These are phyloP conservation scores for Malacoctenus gilli DNA, from an alignment of 2,797 vertebrate genomes.

Conservation along the genomic window DNA sequence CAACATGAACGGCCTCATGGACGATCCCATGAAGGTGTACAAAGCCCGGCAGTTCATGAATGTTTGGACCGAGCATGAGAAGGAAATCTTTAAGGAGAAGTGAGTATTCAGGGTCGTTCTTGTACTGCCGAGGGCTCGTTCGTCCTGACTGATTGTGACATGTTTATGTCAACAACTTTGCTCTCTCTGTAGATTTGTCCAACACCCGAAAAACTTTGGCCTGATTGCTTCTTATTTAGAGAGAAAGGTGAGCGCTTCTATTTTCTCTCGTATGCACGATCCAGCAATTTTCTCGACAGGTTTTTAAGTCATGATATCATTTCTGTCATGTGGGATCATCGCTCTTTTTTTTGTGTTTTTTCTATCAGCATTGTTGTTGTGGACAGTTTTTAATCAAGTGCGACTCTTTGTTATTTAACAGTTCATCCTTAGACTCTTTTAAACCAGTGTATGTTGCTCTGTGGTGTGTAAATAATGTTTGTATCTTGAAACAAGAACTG, in stretches of 20 bases:
- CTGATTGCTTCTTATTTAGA: conserved; percentile 97
- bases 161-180: conserved; percentile 9
- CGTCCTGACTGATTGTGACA: background rate
- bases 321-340: no score
- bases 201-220: conserved; percentile 98
- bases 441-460: background rate
- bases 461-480: background rate
- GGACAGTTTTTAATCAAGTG: background rate
- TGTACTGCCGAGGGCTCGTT: no score
- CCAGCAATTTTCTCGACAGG: no score
- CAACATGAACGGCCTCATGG: conserved; percentile 99
- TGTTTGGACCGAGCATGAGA: conserved; percentile 98
- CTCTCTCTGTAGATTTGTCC: conserved; percentile 89
- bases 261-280: rapidly evolving
- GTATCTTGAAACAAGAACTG: background rate
- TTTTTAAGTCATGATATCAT: no score
- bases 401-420: background rate
- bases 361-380: background rate
- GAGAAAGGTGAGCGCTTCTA: conserved; percentile 91
- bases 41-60: conserved; percentile 99
- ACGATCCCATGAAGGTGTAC: conserved; percentile 98
- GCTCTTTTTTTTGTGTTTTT: background rate
- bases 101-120: conserved; percentile 70
- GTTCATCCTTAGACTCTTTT: background rate
- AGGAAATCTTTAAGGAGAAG: conserved; percentile 99